These are phyloP conservation scores for Brachymystax lenok DNA, from an alignment of 2,797 vertebrate species.

Conservation along the genomic window DNA sequence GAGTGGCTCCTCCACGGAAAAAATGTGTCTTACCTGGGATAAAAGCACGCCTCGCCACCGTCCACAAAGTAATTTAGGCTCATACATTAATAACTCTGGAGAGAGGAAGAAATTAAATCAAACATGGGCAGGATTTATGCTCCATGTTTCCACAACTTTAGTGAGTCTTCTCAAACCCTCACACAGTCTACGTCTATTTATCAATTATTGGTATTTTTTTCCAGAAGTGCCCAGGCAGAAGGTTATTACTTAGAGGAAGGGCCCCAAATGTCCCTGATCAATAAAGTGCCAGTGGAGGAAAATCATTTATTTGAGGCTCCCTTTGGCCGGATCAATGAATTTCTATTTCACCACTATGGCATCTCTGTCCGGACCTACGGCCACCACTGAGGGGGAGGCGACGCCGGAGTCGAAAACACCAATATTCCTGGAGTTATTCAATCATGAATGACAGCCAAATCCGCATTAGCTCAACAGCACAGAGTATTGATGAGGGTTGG, in stretches of 20 bases:
- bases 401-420: conserved; percentile 4
- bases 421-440: conserved; percentile 12
- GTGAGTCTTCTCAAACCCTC: conserved; percentile 51
- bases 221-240: not conserved
- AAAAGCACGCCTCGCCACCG: conserved; percentile 44
- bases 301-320: conserved; percentile 28
- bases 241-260: conserved; percentile 33
- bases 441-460: conserved; percentile 19
- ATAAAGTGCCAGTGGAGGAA: conserved; percentile 41
- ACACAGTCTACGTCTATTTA: conserved; percentile 32
- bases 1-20: conserved; percentile 36
- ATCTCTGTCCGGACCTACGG: conserved; percentile 31
- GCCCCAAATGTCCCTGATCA: conserved; percentile 46
- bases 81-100: conserved; percentile 60
- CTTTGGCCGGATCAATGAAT: conserved; percentile 38
- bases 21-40: conserved; percentile 46
- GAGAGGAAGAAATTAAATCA: conserved; percentile 53
- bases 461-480: conserved; percentile 5
- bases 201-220: conserved; percentile 12
- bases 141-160: conserved; percentile 33
- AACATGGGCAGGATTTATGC: conserved; percentile 62
- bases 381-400: too few species aligned
- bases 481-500: not conserved
- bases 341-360: conserved; percentile 42
- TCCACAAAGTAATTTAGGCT: conserved; percentile 64